Evolutionary conservation across 1,140 invertebrate species (phyloP).

Genomic region (Myzus persicae): DNA sequence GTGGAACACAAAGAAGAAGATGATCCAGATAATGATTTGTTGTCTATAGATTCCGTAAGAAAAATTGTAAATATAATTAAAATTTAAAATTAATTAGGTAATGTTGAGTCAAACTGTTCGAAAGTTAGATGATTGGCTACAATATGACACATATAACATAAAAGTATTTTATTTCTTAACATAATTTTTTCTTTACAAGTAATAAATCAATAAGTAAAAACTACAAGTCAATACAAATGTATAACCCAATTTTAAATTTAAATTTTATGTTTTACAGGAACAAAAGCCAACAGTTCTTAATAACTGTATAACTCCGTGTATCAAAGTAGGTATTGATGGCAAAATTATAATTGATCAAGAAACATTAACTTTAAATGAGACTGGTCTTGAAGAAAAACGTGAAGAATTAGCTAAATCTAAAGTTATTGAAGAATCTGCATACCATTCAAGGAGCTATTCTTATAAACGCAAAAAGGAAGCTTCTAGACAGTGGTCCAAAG

Average conservation of each 20-base stretch:
- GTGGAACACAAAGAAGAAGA: slow-evolving; percentile 54
- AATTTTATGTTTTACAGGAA: slow-evolving; percentile 27
- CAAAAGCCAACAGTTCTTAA: slow-evolving; percentile 67
- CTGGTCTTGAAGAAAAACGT: slow-evolving; percentile 71
- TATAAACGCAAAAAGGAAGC: slow-evolving; percentile 66
- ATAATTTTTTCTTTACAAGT: too few relatives aligned
- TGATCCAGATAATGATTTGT: slow-evolving; percentile 46
- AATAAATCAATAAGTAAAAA: not conserved
- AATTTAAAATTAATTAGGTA: too few relatives aligned
- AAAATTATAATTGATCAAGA: slow-evolving; percentile 86
- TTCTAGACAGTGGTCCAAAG: slow-evolving; percentile 63
- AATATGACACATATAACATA: not conserved
- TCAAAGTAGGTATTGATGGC: slow-evolving; percentile 88
- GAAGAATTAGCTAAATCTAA: slow-evolving; percentile 72
- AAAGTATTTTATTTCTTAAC: too few relatives aligned
- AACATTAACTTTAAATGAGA: slow-evolving; percentile 75
- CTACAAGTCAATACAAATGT: not conserved
- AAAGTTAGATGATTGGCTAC: not conserved
- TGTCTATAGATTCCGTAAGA: slow-evolving; percentile 20
- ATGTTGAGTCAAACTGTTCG: not conserved
- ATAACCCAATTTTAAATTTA: not conserved
- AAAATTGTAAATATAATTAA: not conserved
- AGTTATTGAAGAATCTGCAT: slow-evolving; percentile 73
- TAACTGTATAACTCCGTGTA: slow-evolving; percentile 71
- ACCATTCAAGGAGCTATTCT: slow-evolving; percentile 66